Base-by-base conservation (phyloP, 2,113 vertebrate species). In the Menidia beryllina region DNA sequence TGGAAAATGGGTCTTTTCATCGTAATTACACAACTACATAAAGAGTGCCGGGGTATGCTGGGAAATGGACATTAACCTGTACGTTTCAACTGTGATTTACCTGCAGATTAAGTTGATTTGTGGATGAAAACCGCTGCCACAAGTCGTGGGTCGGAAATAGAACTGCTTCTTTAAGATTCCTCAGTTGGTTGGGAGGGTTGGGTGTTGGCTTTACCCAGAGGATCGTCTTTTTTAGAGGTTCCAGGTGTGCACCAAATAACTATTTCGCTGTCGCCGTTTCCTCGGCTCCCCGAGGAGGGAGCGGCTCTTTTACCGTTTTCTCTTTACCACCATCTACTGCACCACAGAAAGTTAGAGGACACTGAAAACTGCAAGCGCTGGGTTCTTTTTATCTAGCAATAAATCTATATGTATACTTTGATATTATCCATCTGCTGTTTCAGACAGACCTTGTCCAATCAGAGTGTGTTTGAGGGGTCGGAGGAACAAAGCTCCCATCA, bases 401-500 rank as follows among this genome's bases (percentile, higher is more conserved):
- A 30, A 30, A 30, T 30, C 8, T 4, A 30, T 30, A 30, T 30
- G 30, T 15, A 38, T n/a, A 2, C 15, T 30, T 6, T 51, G 27
- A 20, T 47, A 7, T 60, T 20, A 36, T 70, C 23, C 27, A 26
- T 51, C 17, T 43, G 49, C n/a, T 7, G 11, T 17, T 43, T 50
- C 50, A 54, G 52, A 52, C 39, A 21, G 58, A 45, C 36, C 41
- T 52, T 43, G 20, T 54, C 50, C 12, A 67, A 55, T 52, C n/a
- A 39, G 48, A 64, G 25, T 26, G 25, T n/a, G 53, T 54, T 25
- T 43, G 21, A 52, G 20, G 24, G 26, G 51, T 38, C 45, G 47
- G 67, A 56, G 30, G 24, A 65, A 54, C 24, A 51, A 54, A 50
- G 38, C 71, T 20, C 34, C 66, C 41, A 30, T 47, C 27, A 67